These are phyloP conservation scores for Paramuricea clavata DNA, from an alignment of 92 coral and sea anemone genomes.

Conservation along the genomic window DNA sequence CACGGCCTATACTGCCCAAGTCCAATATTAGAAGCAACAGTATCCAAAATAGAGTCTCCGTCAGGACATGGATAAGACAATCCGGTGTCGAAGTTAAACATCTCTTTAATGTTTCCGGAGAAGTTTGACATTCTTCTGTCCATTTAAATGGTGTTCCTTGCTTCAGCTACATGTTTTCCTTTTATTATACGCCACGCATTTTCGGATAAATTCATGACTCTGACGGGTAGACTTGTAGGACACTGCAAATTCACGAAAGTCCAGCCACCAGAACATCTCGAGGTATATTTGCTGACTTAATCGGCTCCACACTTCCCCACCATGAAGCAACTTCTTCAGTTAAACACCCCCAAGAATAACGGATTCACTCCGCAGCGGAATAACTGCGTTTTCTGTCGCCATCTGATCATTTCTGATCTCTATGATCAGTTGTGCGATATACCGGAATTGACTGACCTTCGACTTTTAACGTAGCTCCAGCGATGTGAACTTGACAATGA, in stretches of 20 bases:
- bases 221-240: neutral
- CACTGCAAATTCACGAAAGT: neutral
- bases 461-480: constrained; percentile 11
- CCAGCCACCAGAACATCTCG: neutral
- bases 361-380: neutral
- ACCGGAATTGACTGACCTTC: neutral
- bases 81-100: constrained; percentile 32
- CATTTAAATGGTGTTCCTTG: constrained; percentile 30
- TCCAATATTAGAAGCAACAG: neutral
- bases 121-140: constrained; percentile 28
- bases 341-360: neutral
- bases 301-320: constrained; percentile 34
- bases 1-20: constrained; percentile 18
- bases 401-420: neutral
- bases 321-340: neutral
- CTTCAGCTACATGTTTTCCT: constrained; percentile 50
- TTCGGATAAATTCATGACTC: constrained; percentile 15
- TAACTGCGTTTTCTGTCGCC: neutral
- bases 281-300: neutral
- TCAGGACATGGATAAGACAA: neutral
- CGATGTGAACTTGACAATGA: constrained; percentile 36
- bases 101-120: constrained; percentile 7
- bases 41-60: neutral
- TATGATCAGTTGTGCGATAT: neutral
- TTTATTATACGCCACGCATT: neutral